These are phyloP conservation scores for Mythimna albipuncta DNA, from an alignment of 2,888 invertebrate species.

Conservation along the genomic window DNA sequence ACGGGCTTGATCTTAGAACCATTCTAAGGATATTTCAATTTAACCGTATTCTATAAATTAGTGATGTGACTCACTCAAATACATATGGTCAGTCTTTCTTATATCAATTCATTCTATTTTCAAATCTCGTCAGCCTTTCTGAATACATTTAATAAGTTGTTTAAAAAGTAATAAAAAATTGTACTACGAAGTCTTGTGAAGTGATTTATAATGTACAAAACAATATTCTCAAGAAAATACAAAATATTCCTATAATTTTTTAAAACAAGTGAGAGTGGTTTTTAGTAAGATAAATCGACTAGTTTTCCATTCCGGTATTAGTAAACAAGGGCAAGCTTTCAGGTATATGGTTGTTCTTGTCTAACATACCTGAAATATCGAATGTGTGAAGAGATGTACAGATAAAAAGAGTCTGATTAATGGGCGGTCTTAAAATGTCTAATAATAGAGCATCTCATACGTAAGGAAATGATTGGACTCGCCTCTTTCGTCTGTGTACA, in stretches of 20 bases:
- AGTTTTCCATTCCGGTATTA: not conserved
- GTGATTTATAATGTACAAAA: no score
- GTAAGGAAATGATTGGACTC: no score
- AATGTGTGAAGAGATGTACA: not conserved
- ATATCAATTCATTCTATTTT: not conserved
- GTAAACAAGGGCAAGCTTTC: conserved; percentile 1
- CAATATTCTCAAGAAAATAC: not conserved
- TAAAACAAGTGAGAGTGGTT: not conserved
- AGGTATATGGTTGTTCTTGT: not conserved
- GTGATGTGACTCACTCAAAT: not conserved
- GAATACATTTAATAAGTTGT: not conserved
- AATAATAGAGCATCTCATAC: not conserved
- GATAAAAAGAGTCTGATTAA: not conserved
- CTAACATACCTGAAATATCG: not conserved
- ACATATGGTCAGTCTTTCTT: not conserved
- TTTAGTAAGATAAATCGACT: conserved; percentile 4
- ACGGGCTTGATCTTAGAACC: not conserved
- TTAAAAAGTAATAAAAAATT: not conserved
- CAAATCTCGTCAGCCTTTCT: not conserved
- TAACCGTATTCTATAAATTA: not conserved
- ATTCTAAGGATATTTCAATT: not conserved
- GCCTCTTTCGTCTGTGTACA: not conserved
- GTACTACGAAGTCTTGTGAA: no score
- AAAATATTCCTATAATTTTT: no score
- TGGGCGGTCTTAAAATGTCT: conserved; percentile 6